Base-by-base conservation (phyloP, 2,888 invertebrate genomes). In the Dorcus hopei region DNA sequence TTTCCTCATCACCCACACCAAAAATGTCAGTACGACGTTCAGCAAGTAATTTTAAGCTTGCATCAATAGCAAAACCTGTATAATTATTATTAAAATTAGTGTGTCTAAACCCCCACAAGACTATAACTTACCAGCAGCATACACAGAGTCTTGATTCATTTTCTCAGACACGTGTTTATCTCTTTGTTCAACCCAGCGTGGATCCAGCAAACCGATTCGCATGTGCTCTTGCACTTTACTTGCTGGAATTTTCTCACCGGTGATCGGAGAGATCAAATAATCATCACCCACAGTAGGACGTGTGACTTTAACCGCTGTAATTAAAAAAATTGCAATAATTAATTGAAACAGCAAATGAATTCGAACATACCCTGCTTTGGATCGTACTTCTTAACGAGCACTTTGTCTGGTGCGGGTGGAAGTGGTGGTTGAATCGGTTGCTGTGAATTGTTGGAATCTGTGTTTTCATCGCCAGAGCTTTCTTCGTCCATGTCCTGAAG, bases 1-100 rank as follows among this genome's bases (percentile, higher is more conserved):
- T 97, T 83, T 99, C 99, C 78, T 98, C 97, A 77, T 95, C 95
- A 58, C 98, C 98, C 62, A 95, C 93, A 80, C 99, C 99, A 81
- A 99, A 99, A 80, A 99, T 99, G 84, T 99, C 99, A 1, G 99
- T 98, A 89, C 99, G 95, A 67, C 99, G 87, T 77, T 99, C 98
- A 0, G 99, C 99, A 72, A 99, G 82, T 75, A 94, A 90, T 77
- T 96, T 96, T 74, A 99, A 86, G 73, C 93, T 95, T 42, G 93
- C 93, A 74, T 97, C 96, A 72, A 99, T 97, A n/a, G 96, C 94
- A 26, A 93, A 87, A 52, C 92, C 85, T 75, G 73, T 16, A 9
- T 9, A 39, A 64, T 77, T 78, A 58, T 74, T 78, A 2, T 78
- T 45, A 49, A 50, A 61, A 52, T 52, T 55, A 54, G 23, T 26